A percentile compares a stretch with the other conserved stretches of the same genome.
Evolutionary conservation across 2,888 invertebrate species (phyloP).

Genomic region (Eretmocerus hayati): DNA sequence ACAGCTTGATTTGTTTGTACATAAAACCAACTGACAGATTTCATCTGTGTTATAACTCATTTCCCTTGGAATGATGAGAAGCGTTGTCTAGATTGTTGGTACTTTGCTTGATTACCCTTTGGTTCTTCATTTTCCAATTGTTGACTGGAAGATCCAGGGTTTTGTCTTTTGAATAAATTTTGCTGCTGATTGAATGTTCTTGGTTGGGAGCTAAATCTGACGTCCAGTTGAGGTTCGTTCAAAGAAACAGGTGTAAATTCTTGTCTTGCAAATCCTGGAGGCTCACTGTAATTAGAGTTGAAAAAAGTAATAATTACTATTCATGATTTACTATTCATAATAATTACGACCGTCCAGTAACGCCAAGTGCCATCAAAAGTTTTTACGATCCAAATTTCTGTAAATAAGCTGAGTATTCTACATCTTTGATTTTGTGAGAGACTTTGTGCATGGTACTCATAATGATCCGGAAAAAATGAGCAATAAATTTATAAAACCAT

Average conservation of each 20-base stretch:
- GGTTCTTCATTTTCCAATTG: slow-evolving; percentile 1
- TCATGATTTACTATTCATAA: no score
- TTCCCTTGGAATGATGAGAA: slow-evolving; percentile 4
- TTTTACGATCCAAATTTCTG: no score
- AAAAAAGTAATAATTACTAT: not conserved
- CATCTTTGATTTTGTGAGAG: no score
- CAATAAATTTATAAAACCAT: no score
- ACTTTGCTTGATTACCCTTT: slow-evolving; percentile 1
- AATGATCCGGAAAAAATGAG: no score
- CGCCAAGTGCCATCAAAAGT: no score
- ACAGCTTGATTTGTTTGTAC: slow-evolving; percentile 11
- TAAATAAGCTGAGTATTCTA: no score
- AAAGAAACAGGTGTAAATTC: slow-evolving; percentile 4
- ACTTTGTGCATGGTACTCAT: no score
- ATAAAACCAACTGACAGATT: slow-evolving; percentile 5
- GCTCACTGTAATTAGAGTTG: slow-evolving; percentile 12
- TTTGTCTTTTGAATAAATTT: slow-evolving; percentile 5
- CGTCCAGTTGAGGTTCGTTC: slow-evolving; percentile 6
- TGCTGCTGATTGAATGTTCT: not conserved
- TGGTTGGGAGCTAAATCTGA: not conserved
- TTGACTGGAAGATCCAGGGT: slow-evolving; percentile 3
- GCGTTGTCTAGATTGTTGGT: slow-evolving; percentile 5
- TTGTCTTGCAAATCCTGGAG: slow-evolving; percentile 4
- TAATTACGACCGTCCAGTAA: no score
- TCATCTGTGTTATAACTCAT: not conserved